Percentiles rank a stretch among this genome's conserved stretches.
phyloP scores from a whole-genome alignment of 2,888 invertebrate species.

The Conchocele bisecta region DNA sequence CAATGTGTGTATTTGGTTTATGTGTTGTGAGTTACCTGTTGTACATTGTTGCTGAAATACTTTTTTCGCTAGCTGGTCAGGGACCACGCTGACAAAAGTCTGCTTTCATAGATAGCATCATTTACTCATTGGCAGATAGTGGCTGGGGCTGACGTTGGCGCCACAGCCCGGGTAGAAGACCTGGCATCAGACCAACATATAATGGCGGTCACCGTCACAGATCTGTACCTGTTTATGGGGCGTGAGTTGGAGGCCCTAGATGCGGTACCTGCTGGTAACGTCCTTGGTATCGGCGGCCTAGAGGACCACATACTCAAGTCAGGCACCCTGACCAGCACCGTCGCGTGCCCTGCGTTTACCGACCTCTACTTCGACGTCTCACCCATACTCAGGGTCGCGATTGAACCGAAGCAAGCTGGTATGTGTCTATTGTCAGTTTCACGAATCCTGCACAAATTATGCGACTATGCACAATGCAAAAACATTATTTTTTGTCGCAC shows the following conservation, averaged over 20 bases:
- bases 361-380: constrained; percentile 88
- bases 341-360: constrained; percentile 93
- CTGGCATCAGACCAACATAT: constrained; percentile 86
- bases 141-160: constrained; percentile 34
- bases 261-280: constrained; percentile 94
- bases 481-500: no score
- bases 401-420: constrained; percentile 88
- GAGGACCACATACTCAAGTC: constrained; percentile 93
- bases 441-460: no score
- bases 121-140: constrained; percentile 1
- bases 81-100: neutral
- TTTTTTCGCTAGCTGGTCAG: no score
- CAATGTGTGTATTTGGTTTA: no score
- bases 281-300: constrained; percentile 94
- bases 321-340: constrained; percentile 92
- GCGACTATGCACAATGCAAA: no score
- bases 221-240: constrained; percentile 96
- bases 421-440: no score
- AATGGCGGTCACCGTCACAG: constrained; percentile 86
- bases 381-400: constrained; percentile 96
- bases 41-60: no score
- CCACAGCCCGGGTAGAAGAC: constrained; percentile 69
- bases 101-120: no score
- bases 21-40: no score
- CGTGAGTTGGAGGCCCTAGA: constrained; percentile 90